These are phyloP conservation scores for Eulemur albifrons DNA, from an alignment of 2,797 vertebrate species.

Conservation along the genomic window DNA sequence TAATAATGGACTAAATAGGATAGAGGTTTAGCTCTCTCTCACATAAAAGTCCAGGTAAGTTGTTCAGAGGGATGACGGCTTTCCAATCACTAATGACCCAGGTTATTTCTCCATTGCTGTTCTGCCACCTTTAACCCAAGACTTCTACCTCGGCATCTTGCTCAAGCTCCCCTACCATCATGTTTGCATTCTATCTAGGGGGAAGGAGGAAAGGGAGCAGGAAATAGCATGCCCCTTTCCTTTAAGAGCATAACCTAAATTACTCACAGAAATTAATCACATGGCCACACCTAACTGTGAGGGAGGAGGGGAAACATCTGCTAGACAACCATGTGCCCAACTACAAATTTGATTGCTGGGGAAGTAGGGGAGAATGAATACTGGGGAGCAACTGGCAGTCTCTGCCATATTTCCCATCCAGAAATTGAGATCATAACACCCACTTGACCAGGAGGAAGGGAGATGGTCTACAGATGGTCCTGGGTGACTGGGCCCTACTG, in stretches of 20 bases:
- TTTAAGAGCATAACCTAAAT: conserved; percentile 9
- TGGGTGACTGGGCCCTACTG: not conserved
- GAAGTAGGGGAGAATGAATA: not conserved
- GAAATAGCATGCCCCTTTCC: not conserved
- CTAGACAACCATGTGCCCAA: not conserved
- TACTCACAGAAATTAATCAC: not conserved
- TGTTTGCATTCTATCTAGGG: not conserved
- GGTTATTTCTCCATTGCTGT: not conserved
- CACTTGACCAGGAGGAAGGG: not conserved
- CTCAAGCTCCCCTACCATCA: not conserved
- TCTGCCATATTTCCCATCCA: not conserved
- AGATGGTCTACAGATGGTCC: not conserved
- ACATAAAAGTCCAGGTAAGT: conserved; percentile 20
- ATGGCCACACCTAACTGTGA: not conserved
- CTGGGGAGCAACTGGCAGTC: not conserved
- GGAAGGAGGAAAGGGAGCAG: not conserved
- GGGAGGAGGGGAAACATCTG: not conserved
- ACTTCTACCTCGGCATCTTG: not conserved
- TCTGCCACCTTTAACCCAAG: not conserved
- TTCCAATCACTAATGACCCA: not conserved
- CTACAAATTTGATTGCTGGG: not conserved
- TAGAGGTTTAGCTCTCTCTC: not conserved
- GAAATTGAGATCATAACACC: not conserved
- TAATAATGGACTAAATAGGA: not conserved
- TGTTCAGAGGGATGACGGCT: not conserved